Evolutionary conservation across 2,888 invertebrate species (phyloP), one percentile per base, ranked within the genome.

Genomic region (Pomacea canaliculata): DNA sequence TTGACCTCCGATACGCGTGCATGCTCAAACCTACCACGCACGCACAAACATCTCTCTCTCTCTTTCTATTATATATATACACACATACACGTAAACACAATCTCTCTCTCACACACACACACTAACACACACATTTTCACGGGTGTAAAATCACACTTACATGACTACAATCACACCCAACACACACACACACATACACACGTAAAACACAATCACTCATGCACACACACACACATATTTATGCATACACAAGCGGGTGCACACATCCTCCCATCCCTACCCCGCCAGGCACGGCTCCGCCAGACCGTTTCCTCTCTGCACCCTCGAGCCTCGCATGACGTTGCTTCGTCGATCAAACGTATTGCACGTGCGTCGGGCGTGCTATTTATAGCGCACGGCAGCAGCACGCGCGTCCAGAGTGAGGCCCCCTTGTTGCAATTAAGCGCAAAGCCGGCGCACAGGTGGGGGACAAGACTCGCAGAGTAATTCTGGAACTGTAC

Each of bases 401-500:
- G 18, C 63, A 19, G 10, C 3, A 63, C 7, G n/a, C 63, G 63
- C 16, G 63, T 23, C 16, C 27, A 63, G 27, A 63, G 27, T 27
- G 63, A 27, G 23, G 63, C 51, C 51, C 51, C 51, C 51, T 56
- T 63, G 63, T 63, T 63, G n/a, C 63, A 63, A 63, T 63, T 63
- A 63, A 27, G 23, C n/a, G 23, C 23, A 63, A 27, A 63, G 63
- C 63, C 9, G 63, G 10, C 27, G 63, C 63, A 23, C 23, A n/a
- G 27, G 63, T n/a, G n/a, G 63, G 60, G 27, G 63, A 63, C 63
- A 63, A 23, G n/a, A 27, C 23, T 63, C n/a, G n/a, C 23, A 63
- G n/a, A 27, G 16, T 63, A 19, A 63, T 63, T 63, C 63, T 63
- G 63, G 63, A 63, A 63, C 63, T 27, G 63, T 63, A 63, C 63